Evolutionary conservation across 2,797 vertebrate genomes (phyloP).

Genomic region (Trematomus bernacchii): DNA sequence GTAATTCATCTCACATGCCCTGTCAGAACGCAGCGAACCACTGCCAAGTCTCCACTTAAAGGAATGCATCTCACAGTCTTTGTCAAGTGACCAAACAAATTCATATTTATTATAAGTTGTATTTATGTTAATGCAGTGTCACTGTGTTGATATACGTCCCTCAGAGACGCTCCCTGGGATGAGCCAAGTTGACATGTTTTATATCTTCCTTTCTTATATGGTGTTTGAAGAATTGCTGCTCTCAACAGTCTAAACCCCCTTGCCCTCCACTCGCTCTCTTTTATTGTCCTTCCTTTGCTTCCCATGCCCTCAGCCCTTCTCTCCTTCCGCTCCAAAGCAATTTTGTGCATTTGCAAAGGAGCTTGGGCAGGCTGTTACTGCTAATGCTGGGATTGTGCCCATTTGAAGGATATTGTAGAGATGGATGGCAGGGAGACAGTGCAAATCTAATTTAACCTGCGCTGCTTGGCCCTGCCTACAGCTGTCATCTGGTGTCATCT

Average conservation of each 20-base stretch:
- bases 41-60: conserved; percentile 70
- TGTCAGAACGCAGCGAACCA: conserved; percentile 65
- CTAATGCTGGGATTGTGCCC: conserved; percentile 69
- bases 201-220: conserved; percentile 12
- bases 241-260: conserved; percentile 14
- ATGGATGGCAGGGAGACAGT: conserved; percentile 60
- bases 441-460: conserved; percentile 75
- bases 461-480: conserved; percentile 44
- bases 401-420: conserved; percentile 65
- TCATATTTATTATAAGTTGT: conserved; percentile 25
- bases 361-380: conserved; percentile 57
- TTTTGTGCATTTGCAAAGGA: conserved; percentile 66
- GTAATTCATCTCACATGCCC: conserved; percentile 68
- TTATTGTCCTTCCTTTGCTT: conserved; percentile 52
- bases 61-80: conserved; percentile 48
- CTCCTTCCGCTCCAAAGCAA: conserved; percentile 54
- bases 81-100: conserved; percentile 39
- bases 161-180: conserved; percentile 6
- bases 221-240: conserved; percentile 42
- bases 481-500: conserved; percentile 73
- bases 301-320: conserved; percentile 56
- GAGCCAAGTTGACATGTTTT: conserved; percentile 25
- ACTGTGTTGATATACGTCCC: conserved; percentile 12
- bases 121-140: conserved; percentile 55
- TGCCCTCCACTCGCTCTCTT: conserved; percentile 49